These are phyloP conservation scores for Sphyrna mokarran DNA, from an alignment of 2,113 vertebrate species.

Conservation along the genomic window DNA sequence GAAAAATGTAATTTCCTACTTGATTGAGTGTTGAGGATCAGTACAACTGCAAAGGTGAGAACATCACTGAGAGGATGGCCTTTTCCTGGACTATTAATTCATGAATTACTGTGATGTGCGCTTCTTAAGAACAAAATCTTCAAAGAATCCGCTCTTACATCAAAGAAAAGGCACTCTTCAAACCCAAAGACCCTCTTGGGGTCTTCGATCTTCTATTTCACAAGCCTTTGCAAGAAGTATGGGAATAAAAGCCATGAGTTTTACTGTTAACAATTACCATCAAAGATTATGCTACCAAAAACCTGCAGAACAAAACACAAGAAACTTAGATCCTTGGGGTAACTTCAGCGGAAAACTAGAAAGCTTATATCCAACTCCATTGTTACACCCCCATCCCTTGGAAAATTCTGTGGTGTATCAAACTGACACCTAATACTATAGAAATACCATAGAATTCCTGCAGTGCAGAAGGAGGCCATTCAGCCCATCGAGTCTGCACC, in stretches of 20 bases:
- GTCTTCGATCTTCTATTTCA: not conserved
- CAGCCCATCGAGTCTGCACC: too few species aligned
- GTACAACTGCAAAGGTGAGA: not conserved
- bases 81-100: constrained; percentile 30
- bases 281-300: not conserved
- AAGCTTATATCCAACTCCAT: not conserved
- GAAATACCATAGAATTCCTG: too few species aligned
- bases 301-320: not conserved
- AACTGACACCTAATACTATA: not conserved
- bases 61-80: not conserved
- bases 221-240: not conserved
- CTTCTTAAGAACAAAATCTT: constrained; percentile 2
- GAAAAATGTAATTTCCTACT: constrained; percentile 28
- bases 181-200: constrained; percentile 23
- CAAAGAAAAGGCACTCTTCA: constrained; percentile 22
- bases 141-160: constrained; percentile 21
- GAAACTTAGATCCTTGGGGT: not conserved
- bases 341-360: not conserved
- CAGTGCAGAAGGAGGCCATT: too few species aligned
- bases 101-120: constrained; percentile 8
- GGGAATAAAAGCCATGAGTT: not conserved
- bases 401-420: not conserved
- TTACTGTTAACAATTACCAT: not conserved
- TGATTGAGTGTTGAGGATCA: not conserved
- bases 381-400: not conserved